Percentiles rank a stretch among this genome's conserved stretches.
These are phyloP conservation scores for Aleiodes testaceus DNA, from an alignment of 2,888 invertebrate genomes.

Conservation along the genomic window DNA sequence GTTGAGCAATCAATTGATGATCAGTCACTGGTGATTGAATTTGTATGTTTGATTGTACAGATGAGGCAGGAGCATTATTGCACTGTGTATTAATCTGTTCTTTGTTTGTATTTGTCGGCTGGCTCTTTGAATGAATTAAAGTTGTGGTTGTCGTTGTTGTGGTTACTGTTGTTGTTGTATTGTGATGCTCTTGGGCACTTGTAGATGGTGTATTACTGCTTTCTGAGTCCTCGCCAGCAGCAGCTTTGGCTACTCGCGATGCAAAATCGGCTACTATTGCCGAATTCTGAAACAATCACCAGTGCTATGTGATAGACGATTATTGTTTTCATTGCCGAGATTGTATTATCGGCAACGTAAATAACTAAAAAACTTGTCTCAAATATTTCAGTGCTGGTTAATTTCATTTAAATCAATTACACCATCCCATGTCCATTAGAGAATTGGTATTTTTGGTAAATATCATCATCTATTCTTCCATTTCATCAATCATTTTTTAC, in stretches of 20 bases:
- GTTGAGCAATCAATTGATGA: constrained; percentile 54
- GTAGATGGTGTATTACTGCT: constrained; percentile 24
- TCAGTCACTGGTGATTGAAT: constrained; percentile 2
- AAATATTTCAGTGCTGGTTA: constrained; percentile 47
- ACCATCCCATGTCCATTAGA: too few relatives aligned
- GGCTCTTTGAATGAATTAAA: constrained; percentile 50
- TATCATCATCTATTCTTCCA: too few relatives aligned
- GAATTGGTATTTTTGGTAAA: too few relatives aligned
- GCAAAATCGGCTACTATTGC: constrained; percentile 70
- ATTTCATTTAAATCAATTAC: constrained; percentile 46
- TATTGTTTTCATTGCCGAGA: constrained; percentile 11
- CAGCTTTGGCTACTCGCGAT: constrained; percentile 68
- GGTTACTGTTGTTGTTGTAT: constrained; percentile 9
- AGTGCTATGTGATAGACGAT: constrained; percentile 66
- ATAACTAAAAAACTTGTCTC: constrained; percentile 65
- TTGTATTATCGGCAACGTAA: constrained; percentile 45
- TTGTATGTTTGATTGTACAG: constrained; percentile 29
- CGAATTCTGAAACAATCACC: constrained; percentile 68
- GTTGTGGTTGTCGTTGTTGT: constrained; percentile 31
- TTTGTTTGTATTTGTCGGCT: constrained; percentile 56
- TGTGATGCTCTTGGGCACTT: constrained; percentile 25
- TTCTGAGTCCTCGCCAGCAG: constrained; percentile 60
- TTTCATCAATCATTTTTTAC: too few relatives aligned
- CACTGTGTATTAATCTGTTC: constrained; percentile 56
- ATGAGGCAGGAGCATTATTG: constrained; percentile 14